Evolutionary conservation across 2,797 vertebrate genomes (phyloP).

Genomic region (Meda fulgida): DNA sequence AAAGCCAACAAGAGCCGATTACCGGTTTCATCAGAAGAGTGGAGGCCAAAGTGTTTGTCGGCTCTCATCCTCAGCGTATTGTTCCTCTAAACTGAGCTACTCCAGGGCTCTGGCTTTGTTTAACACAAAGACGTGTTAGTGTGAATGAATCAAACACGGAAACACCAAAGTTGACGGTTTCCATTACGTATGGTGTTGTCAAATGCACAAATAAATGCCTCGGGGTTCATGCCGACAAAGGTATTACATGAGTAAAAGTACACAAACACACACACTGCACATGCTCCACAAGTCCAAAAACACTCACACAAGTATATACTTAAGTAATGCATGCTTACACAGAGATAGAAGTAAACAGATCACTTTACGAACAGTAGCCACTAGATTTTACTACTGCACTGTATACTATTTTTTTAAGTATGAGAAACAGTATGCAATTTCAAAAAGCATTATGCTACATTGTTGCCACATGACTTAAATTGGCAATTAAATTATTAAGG

Average conservation of each 20-base stretch:
- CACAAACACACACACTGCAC: constrained; percentile 34
- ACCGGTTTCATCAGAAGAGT: constrained; percentile 34
- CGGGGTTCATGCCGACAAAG: constrained; percentile 12
- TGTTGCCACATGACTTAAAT: neutral
- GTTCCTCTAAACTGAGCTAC: constrained; percentile 9
- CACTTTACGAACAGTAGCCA: constrained; percentile 2
- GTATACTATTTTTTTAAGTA: neutral
- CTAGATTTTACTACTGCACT: neutral
- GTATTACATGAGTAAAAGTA: neutral
- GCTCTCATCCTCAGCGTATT: constrained; percentile 9
- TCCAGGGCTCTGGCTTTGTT: constrained; percentile 39
- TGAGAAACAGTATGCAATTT: neutral
- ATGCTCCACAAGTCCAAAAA: neutral
- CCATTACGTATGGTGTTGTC: neutral
- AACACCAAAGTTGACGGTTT: constrained; percentile 30
- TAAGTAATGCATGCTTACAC: neutral
- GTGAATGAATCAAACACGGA: constrained; percentile 12
- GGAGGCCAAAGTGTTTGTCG: constrained; percentile 23
- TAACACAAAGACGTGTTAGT: constrained; percentile 25
- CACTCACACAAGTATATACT: constrained; percentile 14
- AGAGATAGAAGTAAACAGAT: no score
- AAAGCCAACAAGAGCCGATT: constrained; percentile 37
- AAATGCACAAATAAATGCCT: constrained; percentile 38
- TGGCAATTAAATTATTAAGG: neutral
- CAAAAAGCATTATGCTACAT: neutral